Base-by-base conservation (phyloP, 2,888 invertebrate species). In the Cataglyphis livida region DNA sequence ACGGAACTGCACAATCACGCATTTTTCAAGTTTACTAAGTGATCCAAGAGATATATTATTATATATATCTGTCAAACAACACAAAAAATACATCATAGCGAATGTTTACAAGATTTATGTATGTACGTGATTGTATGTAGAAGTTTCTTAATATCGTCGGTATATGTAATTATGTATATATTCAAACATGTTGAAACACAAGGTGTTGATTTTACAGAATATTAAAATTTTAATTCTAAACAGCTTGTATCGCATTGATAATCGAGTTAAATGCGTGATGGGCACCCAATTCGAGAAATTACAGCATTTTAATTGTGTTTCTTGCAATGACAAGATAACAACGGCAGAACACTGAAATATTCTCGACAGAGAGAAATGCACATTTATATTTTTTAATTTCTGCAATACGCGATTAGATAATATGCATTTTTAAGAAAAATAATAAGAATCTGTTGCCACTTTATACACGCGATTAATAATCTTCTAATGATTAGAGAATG, bases 401-500 rank as follows among this genome's bases (percentile, higher is more conserved):
- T 70, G 71, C 65, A 65, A 84, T 65, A 78, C 65, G 64, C 51
- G 79, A 85, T 70, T 65, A 81, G 6, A 51, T n/a, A n/a, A n/a
- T 51, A 51, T 51, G 51, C n/a, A 51, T 51, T 51, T 51, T 51
- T 7, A 51, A 65, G 66, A 54, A 64, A 75, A 65, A 12, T 38
- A 66, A 88, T 81, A 76, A 86, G 82, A 41, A 90, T 89, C 83
- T 82, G 86, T 89, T 90, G 85, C 89, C 65, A 89, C 85, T 90
- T 89, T 87, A 84, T 86, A 87, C 81, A 68, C 51, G n/a, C 51
- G 51, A 85, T 87, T 88, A 84, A 85, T 85, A 84, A 83, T 82
- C 85, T 74, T 54, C 32, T 89, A 88, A 89, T 41, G 61, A 82
- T 85, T 90, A 90, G 84, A 87, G 54, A 44, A 84, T 71, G 75